phyloP scores from a whole-genome alignment of 1,140 invertebrate genomes.

The Ectropis grisescens region DNA sequence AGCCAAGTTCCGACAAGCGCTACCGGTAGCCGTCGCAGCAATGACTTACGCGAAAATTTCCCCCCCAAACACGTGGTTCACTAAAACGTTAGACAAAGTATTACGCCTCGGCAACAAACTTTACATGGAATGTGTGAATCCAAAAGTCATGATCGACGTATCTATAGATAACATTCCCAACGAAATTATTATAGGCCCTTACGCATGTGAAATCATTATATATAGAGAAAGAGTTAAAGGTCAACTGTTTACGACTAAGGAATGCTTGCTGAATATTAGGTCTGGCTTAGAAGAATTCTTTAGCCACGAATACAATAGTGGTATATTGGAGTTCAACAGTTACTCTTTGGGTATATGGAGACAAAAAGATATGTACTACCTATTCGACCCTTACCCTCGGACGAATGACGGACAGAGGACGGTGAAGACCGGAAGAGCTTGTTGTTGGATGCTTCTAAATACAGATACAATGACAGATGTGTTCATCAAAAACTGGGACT shows the following conservation, averaged over 20 bases:
- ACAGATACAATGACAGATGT: slow-evolving; percentile 53
- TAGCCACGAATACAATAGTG: slow-evolving; percentile 58
- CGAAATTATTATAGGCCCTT: slow-evolving; percentile 67
- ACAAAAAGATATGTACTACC: slow-evolving; percentile 69
- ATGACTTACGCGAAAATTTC: slow-evolving; percentile 71
- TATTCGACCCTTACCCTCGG: slow-evolving; percentile 69
- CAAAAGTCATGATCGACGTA: slow-evolving; percentile 55
- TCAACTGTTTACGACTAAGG: slow-evolving; percentile 59
- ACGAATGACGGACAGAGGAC: slow-evolving; percentile 50
- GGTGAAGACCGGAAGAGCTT: slow-evolving; percentile 54
- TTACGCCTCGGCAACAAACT: slow-evolving; percentile 67
- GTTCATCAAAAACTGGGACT: slow-evolving; percentile 62
- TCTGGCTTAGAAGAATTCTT: slow-evolving; percentile 55
- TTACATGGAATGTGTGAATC: slow-evolving; percentile 53
- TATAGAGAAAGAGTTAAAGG: slow-evolving; percentile 65
- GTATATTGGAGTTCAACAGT: slow-evolving; percentile 63
- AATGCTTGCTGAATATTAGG: slow-evolving; percentile 55
- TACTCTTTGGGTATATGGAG: slow-evolving; percentile 65
- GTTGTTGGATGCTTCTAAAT: slow-evolving; percentile 65
- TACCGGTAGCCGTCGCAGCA: slow-evolving; percentile 60
- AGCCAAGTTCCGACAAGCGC: slow-evolving; percentile 63
- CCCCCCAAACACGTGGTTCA: slow-evolving; percentile 69
- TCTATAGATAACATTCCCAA: slow-evolving; percentile 68
- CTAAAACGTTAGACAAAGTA: slow-evolving; percentile 69
- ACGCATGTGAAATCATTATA: slow-evolving; percentile 68